A percentile compares a stretch with the other conserved stretches of the same genome.
Evolutionary conservation across 1,140 invertebrate genomes (phyloP).

Genomic region (Cotesia vestalis): DNA sequence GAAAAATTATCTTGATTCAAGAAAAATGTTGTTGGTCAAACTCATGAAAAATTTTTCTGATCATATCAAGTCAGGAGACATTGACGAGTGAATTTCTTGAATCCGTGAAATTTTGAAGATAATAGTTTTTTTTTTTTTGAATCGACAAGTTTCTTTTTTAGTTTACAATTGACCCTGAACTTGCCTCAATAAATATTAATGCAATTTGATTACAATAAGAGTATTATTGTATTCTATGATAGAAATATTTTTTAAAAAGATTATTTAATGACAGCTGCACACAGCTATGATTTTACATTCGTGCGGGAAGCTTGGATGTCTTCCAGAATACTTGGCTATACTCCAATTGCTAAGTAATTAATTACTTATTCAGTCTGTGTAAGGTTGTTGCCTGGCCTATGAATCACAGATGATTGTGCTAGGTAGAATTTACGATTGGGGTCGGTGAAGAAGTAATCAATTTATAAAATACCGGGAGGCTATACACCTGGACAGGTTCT

Average conservation of each 20-base stretch:
- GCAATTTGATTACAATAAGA: too few species aligned
- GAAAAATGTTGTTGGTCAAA: too few species aligned
- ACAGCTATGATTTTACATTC: constrained; percentile 16
- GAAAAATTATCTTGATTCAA: too few species aligned
- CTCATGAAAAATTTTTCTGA: too few species aligned
- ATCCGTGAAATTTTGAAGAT: too few species aligned
- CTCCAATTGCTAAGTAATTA: constrained; percentile 58
- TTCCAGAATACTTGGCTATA: constrained; percentile 59
- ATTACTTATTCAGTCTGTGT: constrained; percentile 54
- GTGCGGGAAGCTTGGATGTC: constrained; percentile 51
- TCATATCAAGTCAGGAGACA: too few species aligned
- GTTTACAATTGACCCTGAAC: neutral
- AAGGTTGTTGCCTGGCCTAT: constrained; percentile 18
- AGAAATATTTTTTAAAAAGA: neutral
- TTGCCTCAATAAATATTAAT: neutral
- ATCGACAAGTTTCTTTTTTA: neutral
- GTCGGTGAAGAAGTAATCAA: constrained; percentile 11
- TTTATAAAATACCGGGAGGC: constrained; percentile 9
- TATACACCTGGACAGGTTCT: neutral
- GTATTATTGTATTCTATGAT: too few species aligned
- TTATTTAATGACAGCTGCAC: constrained; percentile 40
- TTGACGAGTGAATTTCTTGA: too few species aligned
- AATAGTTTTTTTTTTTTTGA: too few species aligned
- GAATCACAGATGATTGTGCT: constrained; percentile 20
- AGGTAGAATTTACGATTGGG: constrained; percentile 12